Percentiles rank a stretch among this genome's conserved stretches.
Conservation (phyloP, 2,113 vertebrate genomes). For the Electrona antarctica region DNA sequence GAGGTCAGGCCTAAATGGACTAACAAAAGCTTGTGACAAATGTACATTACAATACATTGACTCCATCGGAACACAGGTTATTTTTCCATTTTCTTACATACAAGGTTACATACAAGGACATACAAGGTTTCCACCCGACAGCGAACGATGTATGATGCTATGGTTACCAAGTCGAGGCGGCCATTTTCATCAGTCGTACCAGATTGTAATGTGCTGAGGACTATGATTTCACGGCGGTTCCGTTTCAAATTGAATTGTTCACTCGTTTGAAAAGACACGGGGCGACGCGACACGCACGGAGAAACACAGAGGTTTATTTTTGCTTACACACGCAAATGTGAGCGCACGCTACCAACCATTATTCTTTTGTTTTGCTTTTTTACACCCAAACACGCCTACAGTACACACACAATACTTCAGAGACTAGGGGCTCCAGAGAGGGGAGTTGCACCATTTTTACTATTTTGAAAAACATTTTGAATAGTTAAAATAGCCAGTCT, state of each 20-base stretch:
- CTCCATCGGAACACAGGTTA: too few relatives aligned
- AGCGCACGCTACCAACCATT: background rate
- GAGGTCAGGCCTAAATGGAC: too few relatives aligned
- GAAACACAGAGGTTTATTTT: background rate
- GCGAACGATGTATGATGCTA: conserved; percentile 66
- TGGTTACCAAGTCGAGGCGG: conserved; percentile 66
- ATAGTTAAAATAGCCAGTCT: too few relatives aligned
- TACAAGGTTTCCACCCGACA: too few relatives aligned
- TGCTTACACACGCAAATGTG: conserved; percentile 2
- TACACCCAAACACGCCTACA: conserved; percentile 14
- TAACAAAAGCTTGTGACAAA: too few relatives aligned
- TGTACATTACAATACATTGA: too few relatives aligned
- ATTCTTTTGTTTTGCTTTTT: conserved; percentile 19
- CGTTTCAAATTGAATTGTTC: conserved; percentile 73
- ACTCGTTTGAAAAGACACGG: conserved; percentile 50
- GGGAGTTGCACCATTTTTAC: too few relatives aligned
- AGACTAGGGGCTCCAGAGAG: too few relatives aligned
- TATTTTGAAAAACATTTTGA: too few relatives aligned
- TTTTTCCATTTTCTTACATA: too few relatives aligned
- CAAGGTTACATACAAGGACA: too few relatives aligned
- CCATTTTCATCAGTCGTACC: conserved; percentile 70
- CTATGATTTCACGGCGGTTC: conserved; percentile 69
- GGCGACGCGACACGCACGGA: conserved; percentile 17
- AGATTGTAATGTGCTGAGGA: conserved; percentile 72
- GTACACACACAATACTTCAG: conserved; percentile 12